These are phyloP conservation scores for Nebria salina DNA, from an alignment of 2,888 invertebrate species.

Conservation along the genomic window DNA sequence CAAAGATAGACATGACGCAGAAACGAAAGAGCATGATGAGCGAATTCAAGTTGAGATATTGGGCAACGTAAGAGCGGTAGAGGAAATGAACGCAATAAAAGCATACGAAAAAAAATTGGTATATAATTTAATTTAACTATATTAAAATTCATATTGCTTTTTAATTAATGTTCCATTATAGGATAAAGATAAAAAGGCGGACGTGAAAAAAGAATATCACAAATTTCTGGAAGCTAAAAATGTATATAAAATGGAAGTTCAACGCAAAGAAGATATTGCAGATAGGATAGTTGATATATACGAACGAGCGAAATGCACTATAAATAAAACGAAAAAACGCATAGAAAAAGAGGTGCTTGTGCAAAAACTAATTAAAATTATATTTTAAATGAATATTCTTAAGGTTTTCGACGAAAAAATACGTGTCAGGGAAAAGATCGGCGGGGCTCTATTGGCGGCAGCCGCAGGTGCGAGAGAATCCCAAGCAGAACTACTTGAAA, in stretches of 20 bases:
- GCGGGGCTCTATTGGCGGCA: constrained; percentile 61
- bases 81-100: constrained; percentile 59
- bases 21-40: constrained; percentile 49
- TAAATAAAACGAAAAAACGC: constrained; percentile 60
- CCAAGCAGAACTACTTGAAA: constrained; percentile 46
- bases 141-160: constrained; percentile 13
- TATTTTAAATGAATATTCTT: neutral
- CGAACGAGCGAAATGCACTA: constrained; percentile 61
- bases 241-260: constrained; percentile 18
- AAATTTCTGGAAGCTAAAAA: constrained; percentile 42
- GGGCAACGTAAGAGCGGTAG: constrained; percentile 56
- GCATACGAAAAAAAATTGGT: constrained; percentile 57
- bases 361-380: constrained; percentile 6
- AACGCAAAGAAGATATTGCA: constrained; percentile 26
- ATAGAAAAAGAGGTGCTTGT: constrained; percentile 58
- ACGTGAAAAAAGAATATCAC: constrained; percentile 55
- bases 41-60: constrained; percentile 57
- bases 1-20: constrained; percentile 50
- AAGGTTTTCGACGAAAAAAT: constrained; percentile 57
- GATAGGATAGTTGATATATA: constrained; percentile 63
- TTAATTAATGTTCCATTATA: constrained; percentile 34
- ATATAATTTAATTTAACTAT: constrained; percentile 4
- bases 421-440: constrained; percentile 63
- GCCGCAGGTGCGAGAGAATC: constrained; percentile 65
- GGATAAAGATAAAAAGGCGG: constrained; percentile 54